Conservation (phyloP, 2,797 vertebrate species). For the Catamblyrhynchus diadema region DNA sequence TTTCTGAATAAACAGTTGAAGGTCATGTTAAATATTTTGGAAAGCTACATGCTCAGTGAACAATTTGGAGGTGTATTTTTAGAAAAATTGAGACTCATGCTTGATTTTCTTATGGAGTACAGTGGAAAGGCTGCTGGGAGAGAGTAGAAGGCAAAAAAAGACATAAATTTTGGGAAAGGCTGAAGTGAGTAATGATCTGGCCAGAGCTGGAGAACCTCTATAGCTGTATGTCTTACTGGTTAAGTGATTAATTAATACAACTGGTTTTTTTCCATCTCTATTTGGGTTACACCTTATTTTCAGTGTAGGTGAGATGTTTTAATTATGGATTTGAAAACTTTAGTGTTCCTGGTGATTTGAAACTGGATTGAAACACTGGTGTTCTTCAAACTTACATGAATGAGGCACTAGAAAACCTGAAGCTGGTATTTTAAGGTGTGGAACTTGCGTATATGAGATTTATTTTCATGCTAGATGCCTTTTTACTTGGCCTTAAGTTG, state of each 20-base stretch:
- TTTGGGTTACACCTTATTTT: neutral
- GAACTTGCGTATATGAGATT: neutral
- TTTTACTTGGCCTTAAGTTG: neutral
- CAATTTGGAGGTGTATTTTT: neutral
- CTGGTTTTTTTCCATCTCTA: fast-evolving
- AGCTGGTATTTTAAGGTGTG: neutral
- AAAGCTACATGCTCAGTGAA: neutral
- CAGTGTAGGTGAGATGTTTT: neutral
- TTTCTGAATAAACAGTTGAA: neutral
- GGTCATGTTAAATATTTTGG: neutral
- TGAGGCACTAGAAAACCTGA: neutral
- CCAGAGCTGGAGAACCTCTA: neutral
- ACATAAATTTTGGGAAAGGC: neutral
- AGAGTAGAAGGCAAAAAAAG: neutral
- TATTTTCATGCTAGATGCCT: neutral
- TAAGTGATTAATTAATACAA: neutral
- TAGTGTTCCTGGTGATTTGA: neutral
- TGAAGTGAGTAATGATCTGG: neutral
- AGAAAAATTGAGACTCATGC: fast-evolving
- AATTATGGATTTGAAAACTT: neutral
- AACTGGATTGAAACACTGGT: neutral
- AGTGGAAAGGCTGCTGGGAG: neutral
- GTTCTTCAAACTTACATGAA: neutral
- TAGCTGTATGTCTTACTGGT: neutral
- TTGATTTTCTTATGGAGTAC: neutral